phyloP scores from a whole-genome alignment of 2,888 invertebrate species.

The Latheticus oryzae region DNA sequence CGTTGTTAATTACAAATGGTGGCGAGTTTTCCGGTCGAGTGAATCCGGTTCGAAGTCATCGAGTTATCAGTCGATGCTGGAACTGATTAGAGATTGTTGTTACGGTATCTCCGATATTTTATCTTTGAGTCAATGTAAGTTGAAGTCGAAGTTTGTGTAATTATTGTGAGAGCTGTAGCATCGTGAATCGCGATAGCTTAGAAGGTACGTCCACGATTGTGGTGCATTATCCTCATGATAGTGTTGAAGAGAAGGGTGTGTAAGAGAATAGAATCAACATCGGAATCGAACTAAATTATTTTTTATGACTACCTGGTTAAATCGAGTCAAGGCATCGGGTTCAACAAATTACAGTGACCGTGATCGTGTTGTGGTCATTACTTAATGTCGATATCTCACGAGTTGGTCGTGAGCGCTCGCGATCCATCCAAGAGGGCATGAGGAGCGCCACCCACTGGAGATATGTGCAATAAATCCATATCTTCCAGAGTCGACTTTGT shows the following conservation, averaged over 20 bases:
- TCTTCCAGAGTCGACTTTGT: constrained; percentile 58
- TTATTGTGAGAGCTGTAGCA: constrained; percentile 55
- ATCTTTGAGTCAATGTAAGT: no score
- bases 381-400: constrained; percentile 64
- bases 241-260: no score
- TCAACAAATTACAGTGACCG: constrained; percentile 64
- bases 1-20: constrained; percentile 31
- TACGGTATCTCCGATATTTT: constrained; percentile 35
- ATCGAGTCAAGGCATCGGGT: constrained; percentile 60
- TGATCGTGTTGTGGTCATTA: constrained; percentile 63
- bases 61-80: constrained; percentile 26
- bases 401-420: constrained; percentile 58
- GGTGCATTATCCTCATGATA: constrained; percentile 44
- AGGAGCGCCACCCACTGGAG: constrained; percentile 63
- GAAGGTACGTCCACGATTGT: constrained; percentile 47
- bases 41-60: constrained; percentile 21
- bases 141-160: constrained; percentile 51
- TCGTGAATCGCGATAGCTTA: constrained; percentile 52
- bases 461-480: constrained; percentile 64
- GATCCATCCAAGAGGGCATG: constrained; percentile 59
- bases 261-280: neutral
- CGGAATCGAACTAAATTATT: neutral
- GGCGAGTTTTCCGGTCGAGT: constrained; percentile 36
- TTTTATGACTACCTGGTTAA: constrained; percentile 60
- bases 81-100: constrained; percentile 33